Conservation (phyloP, 1,140 invertebrate species). For the Philotrypesis tridentata region DNA sequence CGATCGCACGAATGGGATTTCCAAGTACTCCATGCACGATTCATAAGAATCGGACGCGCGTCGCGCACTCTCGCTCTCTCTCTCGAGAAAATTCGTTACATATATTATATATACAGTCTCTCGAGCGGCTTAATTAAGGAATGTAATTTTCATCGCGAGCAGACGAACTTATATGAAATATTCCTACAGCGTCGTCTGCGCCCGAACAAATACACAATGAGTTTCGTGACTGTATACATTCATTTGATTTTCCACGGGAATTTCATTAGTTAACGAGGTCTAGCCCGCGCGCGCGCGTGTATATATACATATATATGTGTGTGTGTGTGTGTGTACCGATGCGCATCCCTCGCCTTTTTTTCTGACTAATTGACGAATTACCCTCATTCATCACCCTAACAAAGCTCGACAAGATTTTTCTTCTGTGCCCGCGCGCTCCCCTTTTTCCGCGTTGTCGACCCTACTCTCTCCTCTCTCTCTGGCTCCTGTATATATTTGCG, state of each 20-base stretch:
- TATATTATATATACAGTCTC: not conserved
- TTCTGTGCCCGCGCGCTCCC: not conserved
- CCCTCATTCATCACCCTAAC: not conserved
- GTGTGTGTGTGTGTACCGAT: too few species aligned
- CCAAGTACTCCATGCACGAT: too few species aligned
- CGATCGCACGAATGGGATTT: too few species aligned
- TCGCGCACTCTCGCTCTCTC: too few species aligned
- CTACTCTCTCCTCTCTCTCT: not conserved
- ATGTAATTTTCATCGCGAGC: conserved; percentile 5
- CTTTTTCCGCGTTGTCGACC: not conserved
- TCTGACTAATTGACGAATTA: conserved; percentile 3
- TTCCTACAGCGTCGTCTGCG: too few species aligned
- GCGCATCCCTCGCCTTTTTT: not conserved
- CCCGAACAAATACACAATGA: not conserved
- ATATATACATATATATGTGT: too few species aligned
- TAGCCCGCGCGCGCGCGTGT: too few species aligned
- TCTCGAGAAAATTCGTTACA: too few species aligned
- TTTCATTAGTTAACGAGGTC: not conserved
- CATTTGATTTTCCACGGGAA: not conserved
- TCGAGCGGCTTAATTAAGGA: not conserved
- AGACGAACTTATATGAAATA: not conserved
- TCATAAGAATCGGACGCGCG: too few species aligned
- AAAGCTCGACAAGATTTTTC: not conserved
- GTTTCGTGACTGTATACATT: not conserved
- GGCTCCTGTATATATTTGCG: not conserved